These are phyloP conservation scores for Tipula vernalis DNA, from an alignment of 2,888 invertebrate genomes.

Conservation along the genomic window DNA sequence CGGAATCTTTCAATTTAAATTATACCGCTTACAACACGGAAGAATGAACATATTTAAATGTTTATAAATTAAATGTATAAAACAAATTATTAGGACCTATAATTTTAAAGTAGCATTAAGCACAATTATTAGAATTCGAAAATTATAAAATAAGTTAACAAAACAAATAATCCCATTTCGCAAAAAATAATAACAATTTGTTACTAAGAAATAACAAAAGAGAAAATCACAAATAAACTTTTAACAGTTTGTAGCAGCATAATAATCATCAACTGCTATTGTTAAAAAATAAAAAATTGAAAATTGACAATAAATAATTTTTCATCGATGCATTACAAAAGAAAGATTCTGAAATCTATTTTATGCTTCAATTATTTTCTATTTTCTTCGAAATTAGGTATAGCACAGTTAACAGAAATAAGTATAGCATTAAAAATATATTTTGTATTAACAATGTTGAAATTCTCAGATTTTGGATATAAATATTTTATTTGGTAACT, in stretches of 20 bases:
- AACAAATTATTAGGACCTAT: too few species aligned
- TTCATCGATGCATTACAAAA: not conserved
- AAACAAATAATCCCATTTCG: not conserved
- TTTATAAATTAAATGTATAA: too few species aligned
- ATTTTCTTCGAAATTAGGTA: not conserved
- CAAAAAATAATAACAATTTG: not conserved
- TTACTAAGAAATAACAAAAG: not conserved
- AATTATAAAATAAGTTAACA: not conserved
- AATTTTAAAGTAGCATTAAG: too few species aligned
- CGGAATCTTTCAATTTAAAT: too few species aligned
- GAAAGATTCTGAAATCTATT: not conserved
- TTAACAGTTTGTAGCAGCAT: not conserved
- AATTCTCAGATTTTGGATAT: too few species aligned
- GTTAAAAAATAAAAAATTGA: not conserved
- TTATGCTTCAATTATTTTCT: not conserved
- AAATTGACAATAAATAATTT: not conserved
- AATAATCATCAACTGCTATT: not conserved
- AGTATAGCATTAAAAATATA: not conserved
- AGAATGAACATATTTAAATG: too few species aligned
- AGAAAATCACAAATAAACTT: not conserved
- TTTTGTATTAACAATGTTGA: too few species aligned
- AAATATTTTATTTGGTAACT: too few species aligned
- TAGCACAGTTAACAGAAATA: not conserved
- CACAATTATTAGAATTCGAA: not conserved
- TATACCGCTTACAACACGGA: too few species aligned